Evolutionary conservation across 2,797 vertebrate genomes (phyloP).

Genomic region (Crocidura indochinensis): DNA sequence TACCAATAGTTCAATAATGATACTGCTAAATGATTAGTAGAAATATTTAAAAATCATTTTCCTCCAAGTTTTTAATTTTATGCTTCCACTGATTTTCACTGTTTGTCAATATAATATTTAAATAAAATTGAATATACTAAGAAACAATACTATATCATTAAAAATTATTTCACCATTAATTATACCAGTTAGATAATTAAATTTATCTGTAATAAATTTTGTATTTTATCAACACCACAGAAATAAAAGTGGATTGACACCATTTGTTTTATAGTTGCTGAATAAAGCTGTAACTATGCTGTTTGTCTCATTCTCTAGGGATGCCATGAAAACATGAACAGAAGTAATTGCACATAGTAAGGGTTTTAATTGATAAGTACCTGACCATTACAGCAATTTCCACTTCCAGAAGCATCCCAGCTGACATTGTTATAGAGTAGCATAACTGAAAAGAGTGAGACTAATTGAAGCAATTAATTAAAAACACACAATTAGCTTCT

Average conservation of each 20-base stretch:
- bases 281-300: constrained; percentile 23
- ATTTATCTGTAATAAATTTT: constrained; percentile 18
- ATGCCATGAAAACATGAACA: constrained; percentile 76
- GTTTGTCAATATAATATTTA: constrained; percentile 61
- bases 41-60: constrained; percentile 41
- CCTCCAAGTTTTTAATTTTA: not conserved
- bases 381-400: constrained; percentile 88
- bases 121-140: constrained; percentile 46
- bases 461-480: constrained; percentile 91
- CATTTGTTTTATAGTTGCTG: constrained; percentile 6
- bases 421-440: constrained; percentile 85
- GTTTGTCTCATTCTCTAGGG: constrained; percentile 48
- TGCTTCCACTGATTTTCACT: not conserved
- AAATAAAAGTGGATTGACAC: not conserved
- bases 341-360: constrained; percentile 87
- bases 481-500: constrained; percentile 89
- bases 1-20: constrained; percentile 4
- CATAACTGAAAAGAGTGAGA: constrained; percentile 81
- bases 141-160: not conserved
- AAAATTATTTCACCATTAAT: constrained; percentile 9
- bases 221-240: not conserved
- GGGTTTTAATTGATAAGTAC: constrained; percentile 87
- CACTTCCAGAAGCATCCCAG: constrained; percentile 87
- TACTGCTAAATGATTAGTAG: not conserved
- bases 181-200: not conserved